Evolutionary conservation across 37 sponge, comb jelly and placozoan genomes (phyloP).

Genomic region (Tethya wilhelma): DNA sequence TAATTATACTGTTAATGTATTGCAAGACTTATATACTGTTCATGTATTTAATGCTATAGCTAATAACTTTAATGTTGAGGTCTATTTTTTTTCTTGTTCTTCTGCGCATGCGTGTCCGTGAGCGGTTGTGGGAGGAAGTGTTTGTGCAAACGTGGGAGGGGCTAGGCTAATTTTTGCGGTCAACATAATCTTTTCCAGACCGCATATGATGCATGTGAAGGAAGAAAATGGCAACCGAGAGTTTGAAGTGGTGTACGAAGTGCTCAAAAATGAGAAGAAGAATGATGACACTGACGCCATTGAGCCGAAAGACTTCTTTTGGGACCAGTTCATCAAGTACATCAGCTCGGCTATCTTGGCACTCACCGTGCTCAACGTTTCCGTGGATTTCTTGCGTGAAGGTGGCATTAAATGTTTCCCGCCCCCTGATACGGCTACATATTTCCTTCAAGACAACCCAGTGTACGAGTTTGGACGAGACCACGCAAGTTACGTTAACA

Average conservation of each 20-base stretch:
- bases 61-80: too few species aligned
- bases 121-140: too few species aligned
- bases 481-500: slow-evolving; percentile 33
- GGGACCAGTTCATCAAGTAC: slow-evolving; percentile 46
- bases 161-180: too few species aligned
- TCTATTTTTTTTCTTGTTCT: too few species aligned
- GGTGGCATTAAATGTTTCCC: slow-evolving; percentile 29
- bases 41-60: too few species aligned
- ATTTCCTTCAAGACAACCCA: not conserved
- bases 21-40: too few species aligned
- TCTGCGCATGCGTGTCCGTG: too few species aligned
- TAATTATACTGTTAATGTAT: too few species aligned
- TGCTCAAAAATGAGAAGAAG: too few species aligned
- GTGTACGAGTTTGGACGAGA: slow-evolving; percentile 4
- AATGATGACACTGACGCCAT: too few species aligned
- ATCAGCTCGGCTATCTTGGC: slow-evolving; percentile 34
- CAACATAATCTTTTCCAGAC: too few species aligned
- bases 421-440: not conserved
- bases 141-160: too few species aligned
- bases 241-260: not conserved
- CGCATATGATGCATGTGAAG: not conserved
- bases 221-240: not conserved
- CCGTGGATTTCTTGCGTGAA: slow-evolving; percentile 27
- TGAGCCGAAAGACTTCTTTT: slow-evolving; percentile 37
- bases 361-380: slow-evolving; percentile 26